These are phyloP conservation scores for Pseudorhombus dupliciocellatus DNA, from an alignment of 2,113 vertebrate genomes.

Conservation along the genomic window DNA sequence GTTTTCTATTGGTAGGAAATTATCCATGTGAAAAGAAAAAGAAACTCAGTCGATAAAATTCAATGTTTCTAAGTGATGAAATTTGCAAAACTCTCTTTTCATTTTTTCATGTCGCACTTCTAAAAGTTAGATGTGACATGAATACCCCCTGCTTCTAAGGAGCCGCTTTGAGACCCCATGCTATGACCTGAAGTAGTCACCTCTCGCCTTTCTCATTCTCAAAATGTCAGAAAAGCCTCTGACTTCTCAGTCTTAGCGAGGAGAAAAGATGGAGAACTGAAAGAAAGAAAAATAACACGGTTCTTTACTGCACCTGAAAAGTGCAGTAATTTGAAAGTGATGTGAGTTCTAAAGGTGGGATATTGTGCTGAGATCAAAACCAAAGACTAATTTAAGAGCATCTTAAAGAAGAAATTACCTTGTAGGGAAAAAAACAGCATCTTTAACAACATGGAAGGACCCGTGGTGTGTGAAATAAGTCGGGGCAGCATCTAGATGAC, in stretches of 20 bases:
- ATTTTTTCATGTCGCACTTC: background rate
- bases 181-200: background rate
- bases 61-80: background rate
- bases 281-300: no score
- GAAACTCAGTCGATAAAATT: background rate
- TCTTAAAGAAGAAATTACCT: background rate
- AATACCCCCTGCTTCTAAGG: background rate
- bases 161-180: background rate
- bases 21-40: background rate
- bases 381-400: background rate
- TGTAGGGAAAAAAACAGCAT: slow-evolving; percentile 18
- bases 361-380: no score
- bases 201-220: background rate
- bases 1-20: background rate
- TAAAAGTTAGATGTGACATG: background rate
- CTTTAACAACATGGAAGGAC: slow-evolving; percentile 27
- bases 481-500: slow-evolving; percentile 38
- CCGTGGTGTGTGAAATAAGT: slow-evolving; percentile 25
- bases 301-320: no score
- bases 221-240: no score
- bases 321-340: no score
- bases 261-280: no score
- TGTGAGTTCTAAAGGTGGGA: no score
- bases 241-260: no score
- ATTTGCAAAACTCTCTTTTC: background rate